A percentile compares a stretch with the other conserved stretches of the same genome.
Conservation (phyloP, 2,797 vertebrate genomes). For the Limnodromus scolopaceus region DNA sequence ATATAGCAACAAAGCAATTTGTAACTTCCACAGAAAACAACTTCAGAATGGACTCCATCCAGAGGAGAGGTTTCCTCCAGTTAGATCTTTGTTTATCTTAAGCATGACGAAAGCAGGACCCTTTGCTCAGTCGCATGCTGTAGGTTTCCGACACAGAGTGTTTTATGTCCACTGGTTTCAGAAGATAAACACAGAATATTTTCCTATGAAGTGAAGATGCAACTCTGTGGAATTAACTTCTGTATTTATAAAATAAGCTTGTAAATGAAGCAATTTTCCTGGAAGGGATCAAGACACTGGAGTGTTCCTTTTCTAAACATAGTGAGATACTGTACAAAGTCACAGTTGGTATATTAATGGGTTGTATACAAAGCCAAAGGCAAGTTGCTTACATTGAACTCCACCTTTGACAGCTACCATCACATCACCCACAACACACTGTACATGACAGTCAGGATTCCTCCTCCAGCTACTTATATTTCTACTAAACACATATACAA, state of each 20-base stretch:
- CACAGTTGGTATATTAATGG: neutral
- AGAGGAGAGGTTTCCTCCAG: conserved; percentile 61
- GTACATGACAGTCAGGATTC: neutral
- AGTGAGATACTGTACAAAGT: neutral
- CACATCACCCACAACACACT: neutral
- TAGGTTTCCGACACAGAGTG: conserved; percentile 34
- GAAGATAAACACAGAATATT: conserved; percentile 66
- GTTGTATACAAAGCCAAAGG: neutral
- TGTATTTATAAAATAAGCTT: conserved; percentile 54
- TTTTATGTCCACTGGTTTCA: conserved; percentile 56
- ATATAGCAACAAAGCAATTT: conserved; percentile 52
- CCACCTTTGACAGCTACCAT: conserved; percentile 3
- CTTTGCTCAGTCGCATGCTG: neutral
- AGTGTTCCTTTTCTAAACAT: conserved; percentile 51
- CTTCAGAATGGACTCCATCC: conserved; percentile 30
- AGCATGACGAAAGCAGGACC: conserved; percentile 56
- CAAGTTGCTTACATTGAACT: neutral
- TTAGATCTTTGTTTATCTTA: conserved; percentile 71
- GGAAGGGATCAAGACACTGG: neutral
- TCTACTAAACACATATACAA: neutral
- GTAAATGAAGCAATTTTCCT: neutral
- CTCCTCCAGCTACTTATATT: neutral
- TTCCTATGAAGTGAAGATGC: conserved; percentile 50
- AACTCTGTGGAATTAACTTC: conserved; percentile 44
- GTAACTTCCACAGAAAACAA: conserved; percentile 47